Evolutionary conservation across 2,888 invertebrate species (phyloP), one percentile per base, ranked within the genome.

Genomic region (Diarsia dahlii): DNA sequence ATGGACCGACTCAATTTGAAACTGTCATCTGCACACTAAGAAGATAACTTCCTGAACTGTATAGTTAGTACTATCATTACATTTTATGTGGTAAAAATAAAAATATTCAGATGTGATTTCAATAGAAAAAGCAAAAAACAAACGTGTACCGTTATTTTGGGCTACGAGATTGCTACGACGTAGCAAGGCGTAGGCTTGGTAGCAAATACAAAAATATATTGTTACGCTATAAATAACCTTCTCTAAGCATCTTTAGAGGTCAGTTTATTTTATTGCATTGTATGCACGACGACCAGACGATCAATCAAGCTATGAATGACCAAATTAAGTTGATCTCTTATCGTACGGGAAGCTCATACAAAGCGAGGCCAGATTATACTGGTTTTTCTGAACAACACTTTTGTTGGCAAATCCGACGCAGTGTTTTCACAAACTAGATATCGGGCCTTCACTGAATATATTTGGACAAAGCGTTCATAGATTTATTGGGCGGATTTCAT

Each of bases 111-210:
- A 56, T 46, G 54, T 62, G 13, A 48, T 39, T 62, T 48, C 48
- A 54, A 28, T 52, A 65, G 8, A 28, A 65, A 65, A 65, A 39
- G 46, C 15, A 9, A 18, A 45, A 10, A 23, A 13, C 39, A 13
- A 48, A 48, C 28, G 18, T 64, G 0, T 23, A 1, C 3, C 46
- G 1, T 50, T 67, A 20, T 34, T 12, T 58, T 56, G 8, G 20
- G 23, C 34, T 58, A 58, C 46, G 50, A 71, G 15, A 71, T 77
- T 77, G 64, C 76, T 64, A 77, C 78, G 78, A 10, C 77, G 63
- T 76, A 76, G 76, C 45, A 15, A 12, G n/a, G 9, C 15, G 46
- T 46, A 52, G 28, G 2, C 12, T 0, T 23, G n/a, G 56, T 60
- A 74, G 60, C 52, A 20, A 34, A 50, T 50, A 50, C 10, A 39